These are phyloP conservation scores for Galagoides demidoff DNA, from an alignment of 2,797 vertebrate genomes.

Conservation along the genomic window DNA sequence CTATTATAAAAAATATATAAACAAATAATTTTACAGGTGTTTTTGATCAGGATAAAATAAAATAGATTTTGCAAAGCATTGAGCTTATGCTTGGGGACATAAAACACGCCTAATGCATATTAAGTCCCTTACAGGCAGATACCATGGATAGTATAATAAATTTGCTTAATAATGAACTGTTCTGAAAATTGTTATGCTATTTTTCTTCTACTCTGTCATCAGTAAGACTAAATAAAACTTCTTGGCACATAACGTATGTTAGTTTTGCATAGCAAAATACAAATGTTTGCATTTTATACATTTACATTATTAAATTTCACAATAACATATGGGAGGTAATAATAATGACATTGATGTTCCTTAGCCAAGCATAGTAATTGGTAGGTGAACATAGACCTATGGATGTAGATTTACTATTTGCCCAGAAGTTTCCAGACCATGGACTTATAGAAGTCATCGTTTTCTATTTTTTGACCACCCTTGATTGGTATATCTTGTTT, in stretches of 20 bases:
- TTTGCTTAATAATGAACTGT: neutral
- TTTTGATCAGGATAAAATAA: neutral
- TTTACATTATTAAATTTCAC: neutral
- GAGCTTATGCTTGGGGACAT: neutral
- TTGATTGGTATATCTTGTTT: neutral
- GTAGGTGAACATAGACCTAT: neutral
- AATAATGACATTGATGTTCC: neutral
- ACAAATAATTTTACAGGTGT: neutral
- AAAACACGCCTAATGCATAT: neutral
- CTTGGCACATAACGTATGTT: neutral
- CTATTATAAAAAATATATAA: neutral
- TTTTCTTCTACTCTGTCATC: neutral
- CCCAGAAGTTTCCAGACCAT: neutral
- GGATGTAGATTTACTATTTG: neutral
- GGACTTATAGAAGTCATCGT: neutral
- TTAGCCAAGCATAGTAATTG: neutral
- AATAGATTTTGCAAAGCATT: neutral
- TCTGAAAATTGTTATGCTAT: neutral
- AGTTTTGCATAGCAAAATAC: neutral
- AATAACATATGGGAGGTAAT: neutral
- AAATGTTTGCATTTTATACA: neutral
- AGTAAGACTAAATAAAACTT: neutral
- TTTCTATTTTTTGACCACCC: neutral
- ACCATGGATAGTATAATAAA: neutral
- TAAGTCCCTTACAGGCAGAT: neutral